Percentiles rank a stretch among this genome's conserved stretches.
phyloP scores from a whole-genome alignment of 1,140 invertebrate species.

The Orius insidiosus region DNA sequence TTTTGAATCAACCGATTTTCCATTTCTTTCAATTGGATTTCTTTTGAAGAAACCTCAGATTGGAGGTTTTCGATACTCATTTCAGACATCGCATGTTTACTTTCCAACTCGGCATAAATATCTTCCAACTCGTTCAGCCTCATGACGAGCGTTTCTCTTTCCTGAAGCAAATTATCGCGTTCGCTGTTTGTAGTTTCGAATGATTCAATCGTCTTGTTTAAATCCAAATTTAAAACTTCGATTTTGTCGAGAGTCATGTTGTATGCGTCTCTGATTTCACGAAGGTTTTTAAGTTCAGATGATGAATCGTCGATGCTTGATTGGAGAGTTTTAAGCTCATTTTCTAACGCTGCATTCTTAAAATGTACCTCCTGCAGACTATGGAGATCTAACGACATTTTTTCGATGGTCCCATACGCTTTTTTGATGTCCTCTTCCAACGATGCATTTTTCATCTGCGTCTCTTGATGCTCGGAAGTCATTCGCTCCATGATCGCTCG shows the following conservation, averaged over 20 bases:
- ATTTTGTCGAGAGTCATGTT: constrained; percentile 15
- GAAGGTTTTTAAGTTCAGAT: constrained; percentile 14
- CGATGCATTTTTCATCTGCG: no score
- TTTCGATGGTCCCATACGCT: no score
- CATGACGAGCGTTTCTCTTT: constrained; percentile 15
- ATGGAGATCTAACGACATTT: neutral
- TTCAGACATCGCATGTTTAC: constrained; percentile 12
- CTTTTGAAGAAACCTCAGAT: no score
- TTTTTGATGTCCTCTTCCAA: no score
- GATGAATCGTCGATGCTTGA: constrained; percentile 28
- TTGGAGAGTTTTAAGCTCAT: constrained; percentile 26
- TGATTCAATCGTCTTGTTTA: constrained; percentile 13
- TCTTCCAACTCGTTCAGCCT: constrained; percentile 20
- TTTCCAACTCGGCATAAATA: constrained; percentile 10
- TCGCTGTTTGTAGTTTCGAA: constrained; percentile 14
- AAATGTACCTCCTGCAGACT: neutral
- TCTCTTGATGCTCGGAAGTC: no score
- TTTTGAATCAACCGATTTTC: neutral
- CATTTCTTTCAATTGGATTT: no score
- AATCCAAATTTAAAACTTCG: constrained; percentile 14
- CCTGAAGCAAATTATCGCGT: constrained; percentile 11
- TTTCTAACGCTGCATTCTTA: constrained; percentile 22
- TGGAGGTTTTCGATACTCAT: no score
- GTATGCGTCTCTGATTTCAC: constrained; percentile 13
- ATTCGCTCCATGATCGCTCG: no score